Percentiles rank a stretch among this genome's conserved stretches.
Conservation (phyloP, 2,888 invertebrate genomes). For the Drosophila phalerata region DNA sequence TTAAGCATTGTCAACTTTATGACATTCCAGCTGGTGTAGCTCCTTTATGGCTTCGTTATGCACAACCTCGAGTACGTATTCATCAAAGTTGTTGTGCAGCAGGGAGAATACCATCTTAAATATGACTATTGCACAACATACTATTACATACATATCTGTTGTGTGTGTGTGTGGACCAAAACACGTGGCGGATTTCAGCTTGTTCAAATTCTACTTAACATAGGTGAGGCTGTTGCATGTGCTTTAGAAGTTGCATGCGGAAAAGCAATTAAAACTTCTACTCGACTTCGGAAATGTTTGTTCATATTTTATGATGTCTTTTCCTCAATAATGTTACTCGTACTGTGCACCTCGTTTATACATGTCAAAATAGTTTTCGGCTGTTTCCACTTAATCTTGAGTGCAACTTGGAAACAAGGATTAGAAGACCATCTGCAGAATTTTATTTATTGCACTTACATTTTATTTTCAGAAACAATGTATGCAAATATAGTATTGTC, state of each 20-base stretch:
- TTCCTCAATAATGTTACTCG: conserved; percentile 50
- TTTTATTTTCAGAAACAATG: not conserved
- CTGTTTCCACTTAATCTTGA: conserved; percentile 16
- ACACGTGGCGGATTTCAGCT: conserved; percentile 8
- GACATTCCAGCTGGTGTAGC: conserved; percentile 53
- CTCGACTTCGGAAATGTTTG: conserved; percentile 68
- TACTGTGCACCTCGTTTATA: conserved; percentile 1
- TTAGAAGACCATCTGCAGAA: not conserved
- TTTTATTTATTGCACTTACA: not conserved
- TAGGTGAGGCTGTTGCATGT: conserved; percentile 31
- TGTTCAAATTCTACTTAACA: conserved; percentile 45
- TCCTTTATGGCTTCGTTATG: conserved; percentile 62
- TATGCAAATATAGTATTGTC: not conserved
- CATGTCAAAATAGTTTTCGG: conserved; percentile 26
- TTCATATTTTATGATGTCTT: conserved; percentile 75
- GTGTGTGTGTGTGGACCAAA: conserved; percentile 1
- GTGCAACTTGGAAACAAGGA: conserved; percentile 4
- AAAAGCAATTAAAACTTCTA: conserved; percentile 79
- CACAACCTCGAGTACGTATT: conserved; percentile 51
- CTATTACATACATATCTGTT: conserved; percentile 29
- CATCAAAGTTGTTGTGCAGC: conserved; percentile 60
- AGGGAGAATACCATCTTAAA: conserved; percentile 32
- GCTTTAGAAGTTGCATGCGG: conserved; percentile 65
- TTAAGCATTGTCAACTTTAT: conserved; percentile 75
- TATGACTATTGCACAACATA: conserved; percentile 39